Base-by-base conservation (phyloP, 2,797 vertebrate species). In the Euphonia xanthogaster region DNA sequence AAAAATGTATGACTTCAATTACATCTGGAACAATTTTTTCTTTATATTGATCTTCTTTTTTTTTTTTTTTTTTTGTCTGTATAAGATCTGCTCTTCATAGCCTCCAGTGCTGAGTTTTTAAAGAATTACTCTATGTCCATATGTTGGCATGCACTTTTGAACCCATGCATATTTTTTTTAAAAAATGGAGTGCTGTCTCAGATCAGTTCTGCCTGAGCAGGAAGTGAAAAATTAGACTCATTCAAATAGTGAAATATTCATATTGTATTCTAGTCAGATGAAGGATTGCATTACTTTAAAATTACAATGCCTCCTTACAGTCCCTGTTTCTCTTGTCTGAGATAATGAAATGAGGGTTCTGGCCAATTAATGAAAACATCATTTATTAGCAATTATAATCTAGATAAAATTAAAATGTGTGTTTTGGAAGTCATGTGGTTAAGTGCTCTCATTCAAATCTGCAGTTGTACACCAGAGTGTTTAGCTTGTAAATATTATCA, bases 1-100 rank as follows among this genome's bases (percentile, higher is more conserved):
- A 98, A 98, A 97, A 98, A 98, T 97, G 97, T 98, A 98, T 97
- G 94, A 95, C 97, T 98, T 98, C 98, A 98, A 97, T 98, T 98
- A 98, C 97, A 98, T 98, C 96, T 88, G 85, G 95, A 97, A 95
- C 95, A 96, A 97, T 97, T 97, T 97, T 97, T 96, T 97, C 94
- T 95, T 97, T 94, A 96, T 98, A 98, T 98, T 98, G 97, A 98
- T 98, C 90, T 35, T 45, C 12, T 95, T 87, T 90, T 88, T 42
- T 90, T 85, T 90, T 55, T 54, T 54, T 95, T 88, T 91, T 89
- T 86, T 84, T 85, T 30, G n/a, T 45, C 93, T 89, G 66, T 96
- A 88, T 96, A 97, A 97, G 95, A 96, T 97, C 96, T 96, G 79
- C 91, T 97, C 96, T 97, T 94, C 94, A 81, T 97, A 91, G 89